These are phyloP conservation scores for Dendroctonus valens DNA, from an alignment of 1,140 invertebrate species.

Conservation along the genomic window DNA sequence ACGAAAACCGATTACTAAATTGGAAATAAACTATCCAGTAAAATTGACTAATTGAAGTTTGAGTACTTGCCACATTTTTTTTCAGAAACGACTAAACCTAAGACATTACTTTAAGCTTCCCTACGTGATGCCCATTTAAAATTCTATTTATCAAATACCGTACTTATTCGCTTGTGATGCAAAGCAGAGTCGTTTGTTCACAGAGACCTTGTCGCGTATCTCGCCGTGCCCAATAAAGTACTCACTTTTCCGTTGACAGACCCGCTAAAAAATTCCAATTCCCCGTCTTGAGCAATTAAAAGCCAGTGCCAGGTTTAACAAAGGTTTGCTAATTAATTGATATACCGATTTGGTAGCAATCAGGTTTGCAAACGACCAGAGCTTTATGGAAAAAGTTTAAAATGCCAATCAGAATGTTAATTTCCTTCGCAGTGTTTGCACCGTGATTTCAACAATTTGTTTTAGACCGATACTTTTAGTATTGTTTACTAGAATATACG, in stretches of 20 bases:
- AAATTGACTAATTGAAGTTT: too few relatives aligned
- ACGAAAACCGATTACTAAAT: too few relatives aligned
- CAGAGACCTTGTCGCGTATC: conserved; percentile 21
- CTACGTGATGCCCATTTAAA: conserved; percentile 1
- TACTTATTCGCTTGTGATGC: conserved; percentile 14
- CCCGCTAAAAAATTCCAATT: conserved; percentile 12
- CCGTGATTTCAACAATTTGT: too few relatives aligned
- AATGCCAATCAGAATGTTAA: conserved; percentile 2
- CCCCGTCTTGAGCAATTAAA: conserved; percentile 22
- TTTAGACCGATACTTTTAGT: too few relatives aligned
- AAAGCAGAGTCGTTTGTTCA: conserved; percentile 13
- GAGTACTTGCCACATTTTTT: too few relatives aligned
- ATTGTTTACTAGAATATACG: too few relatives aligned
- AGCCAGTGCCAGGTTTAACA: conserved; percentile 22
- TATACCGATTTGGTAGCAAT: conserved; percentile 33
- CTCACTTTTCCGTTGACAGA: conserved; percentile 26
- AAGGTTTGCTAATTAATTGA: conserved; percentile 24
- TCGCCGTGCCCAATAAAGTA: conserved; percentile 30
- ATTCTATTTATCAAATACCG: conserved; percentile 12
- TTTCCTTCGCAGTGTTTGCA: too few relatives aligned
- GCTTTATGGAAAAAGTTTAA: conserved; percentile 9
- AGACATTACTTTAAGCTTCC: too few relatives aligned
- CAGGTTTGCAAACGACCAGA: conserved; percentile 27
- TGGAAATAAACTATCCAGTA: too few relatives aligned
- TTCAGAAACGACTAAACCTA: too few relatives aligned